These are phyloP conservation scores for Archips xylosteana DNA, from an alignment of 2,888 invertebrate species.

Conservation along the genomic window DNA sequence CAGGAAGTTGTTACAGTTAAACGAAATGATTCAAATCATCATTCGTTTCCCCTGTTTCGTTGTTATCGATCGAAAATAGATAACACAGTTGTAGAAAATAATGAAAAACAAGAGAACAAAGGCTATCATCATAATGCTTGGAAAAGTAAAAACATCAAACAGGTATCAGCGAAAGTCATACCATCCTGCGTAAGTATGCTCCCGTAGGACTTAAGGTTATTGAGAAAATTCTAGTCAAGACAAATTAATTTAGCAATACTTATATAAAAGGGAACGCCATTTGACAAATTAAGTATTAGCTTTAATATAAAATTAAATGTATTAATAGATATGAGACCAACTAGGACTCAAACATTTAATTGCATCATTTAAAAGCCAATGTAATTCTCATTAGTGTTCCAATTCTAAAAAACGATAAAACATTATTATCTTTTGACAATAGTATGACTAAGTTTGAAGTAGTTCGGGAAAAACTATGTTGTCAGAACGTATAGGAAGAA, in stretches of 20 bases:
- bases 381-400: neutral
- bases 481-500: neutral
- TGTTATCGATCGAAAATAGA: neutral
- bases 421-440: conserved; percentile 12
- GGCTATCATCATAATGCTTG: neutral
- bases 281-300: neutral
- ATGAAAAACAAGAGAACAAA: neutral
- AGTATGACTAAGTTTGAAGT: conserved; percentile 1
- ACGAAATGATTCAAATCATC: conserved; percentile 1
- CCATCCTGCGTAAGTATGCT: too few species aligned
- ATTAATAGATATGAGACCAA: neutral
- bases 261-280: neutral
- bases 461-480: neutral
- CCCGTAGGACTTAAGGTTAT: too few species aligned
- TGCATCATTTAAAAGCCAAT: conserved; percentile 15
- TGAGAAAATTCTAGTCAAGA: too few species aligned
- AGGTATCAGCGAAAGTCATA: too few species aligned
- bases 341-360: neutral
- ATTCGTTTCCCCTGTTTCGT: neutral
- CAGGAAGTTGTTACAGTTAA: conserved; percentile 26
- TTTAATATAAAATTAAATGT: neutral
- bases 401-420: neutral
- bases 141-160: neutral
- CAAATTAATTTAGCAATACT: too few species aligned
- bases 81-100: neutral